Evolutionary conservation across 2,113 vertebrate genomes (phyloP).

Genomic region (Halichoerus grypus): DNA sequence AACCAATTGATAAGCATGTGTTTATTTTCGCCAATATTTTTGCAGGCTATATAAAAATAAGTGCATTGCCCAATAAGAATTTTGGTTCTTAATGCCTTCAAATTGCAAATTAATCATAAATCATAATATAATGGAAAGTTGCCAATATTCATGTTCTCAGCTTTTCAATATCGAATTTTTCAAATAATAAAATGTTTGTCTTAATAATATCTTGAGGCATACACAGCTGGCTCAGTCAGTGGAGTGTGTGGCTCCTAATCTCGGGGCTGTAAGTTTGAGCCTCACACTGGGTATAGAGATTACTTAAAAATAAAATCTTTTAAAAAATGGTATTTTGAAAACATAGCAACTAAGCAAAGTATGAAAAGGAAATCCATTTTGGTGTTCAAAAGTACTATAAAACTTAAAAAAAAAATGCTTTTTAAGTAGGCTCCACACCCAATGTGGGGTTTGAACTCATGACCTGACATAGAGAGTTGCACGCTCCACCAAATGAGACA

Average conservation of each 20-base stretch:
- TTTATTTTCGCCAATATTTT: slow-evolving; percentile 12
- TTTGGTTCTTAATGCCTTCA: neutral
- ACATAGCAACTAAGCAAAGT: slow-evolving; percentile 17
- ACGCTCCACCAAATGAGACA: neutral
- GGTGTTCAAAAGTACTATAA: neutral
- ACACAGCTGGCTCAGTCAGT: neutral
- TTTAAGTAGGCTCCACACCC: neutral
- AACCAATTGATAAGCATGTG: neutral
- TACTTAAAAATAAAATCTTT: neutral
- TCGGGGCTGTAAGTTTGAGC: neutral
- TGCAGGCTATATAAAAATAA: slow-evolving; percentile 35
- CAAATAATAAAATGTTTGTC: neutral
- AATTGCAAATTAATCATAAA: slow-evolving; percentile 26
- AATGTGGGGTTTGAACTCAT: neutral
- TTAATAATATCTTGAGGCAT: neutral
- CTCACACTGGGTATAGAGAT: neutral
- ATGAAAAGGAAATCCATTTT: neutral
- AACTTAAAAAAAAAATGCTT: neutral
- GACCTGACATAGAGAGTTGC: neutral
- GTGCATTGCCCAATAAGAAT: neutral
- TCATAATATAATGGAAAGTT: neutral
- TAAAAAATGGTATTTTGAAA: slow-evolving; percentile 24
- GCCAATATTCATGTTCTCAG: neutral
- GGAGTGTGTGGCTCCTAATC: neutral
- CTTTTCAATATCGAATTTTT: neutral